Evolutionary conservation across 1,140 invertebrate genomes (phyloP).

Genomic region (Maniola jurtina): DNA sequence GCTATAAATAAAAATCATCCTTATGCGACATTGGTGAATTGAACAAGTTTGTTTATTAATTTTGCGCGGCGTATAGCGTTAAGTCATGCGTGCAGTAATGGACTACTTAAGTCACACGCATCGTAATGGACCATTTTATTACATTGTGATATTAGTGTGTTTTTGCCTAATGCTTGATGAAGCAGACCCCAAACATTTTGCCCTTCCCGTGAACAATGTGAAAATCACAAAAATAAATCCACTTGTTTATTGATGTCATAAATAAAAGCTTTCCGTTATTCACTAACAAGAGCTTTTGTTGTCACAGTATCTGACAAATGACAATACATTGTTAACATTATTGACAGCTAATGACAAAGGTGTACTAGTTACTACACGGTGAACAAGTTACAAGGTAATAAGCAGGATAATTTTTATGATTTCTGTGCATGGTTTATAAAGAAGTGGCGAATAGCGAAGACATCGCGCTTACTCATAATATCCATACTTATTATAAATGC

Average conservation of each 20-base stretch:
- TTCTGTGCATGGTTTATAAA: not conserved
- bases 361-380: constrained; percentile 20
- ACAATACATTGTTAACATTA: constrained; percentile 22
- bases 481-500: too few species aligned
- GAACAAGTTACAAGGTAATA: constrained; percentile 24
- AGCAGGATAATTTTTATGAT: constrained; percentile 22
- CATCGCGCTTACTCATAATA: not conserved
- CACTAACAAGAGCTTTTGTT: constrained; percentile 9
- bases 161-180: too few species aligned
- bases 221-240: constrained; percentile 5
- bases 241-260: not conserved
- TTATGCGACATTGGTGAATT: too few species aligned
- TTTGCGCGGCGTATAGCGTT: too few species aligned
- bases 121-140: too few species aligned
- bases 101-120: too few species aligned
- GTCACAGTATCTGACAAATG: constrained; percentile 12
- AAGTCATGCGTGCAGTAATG: too few species aligned
- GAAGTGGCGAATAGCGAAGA: too few species aligned
- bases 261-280: constrained; percentile 8
- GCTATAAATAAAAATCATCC: too few species aligned
- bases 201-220: not conserved
- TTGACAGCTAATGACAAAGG: constrained; percentile 23
- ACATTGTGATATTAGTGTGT: too few species aligned
- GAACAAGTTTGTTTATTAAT: too few species aligned
- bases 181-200: not conserved